Conservation (phyloP, 2,888 invertebrate genomes). For the Eilema depressum region DNA sequence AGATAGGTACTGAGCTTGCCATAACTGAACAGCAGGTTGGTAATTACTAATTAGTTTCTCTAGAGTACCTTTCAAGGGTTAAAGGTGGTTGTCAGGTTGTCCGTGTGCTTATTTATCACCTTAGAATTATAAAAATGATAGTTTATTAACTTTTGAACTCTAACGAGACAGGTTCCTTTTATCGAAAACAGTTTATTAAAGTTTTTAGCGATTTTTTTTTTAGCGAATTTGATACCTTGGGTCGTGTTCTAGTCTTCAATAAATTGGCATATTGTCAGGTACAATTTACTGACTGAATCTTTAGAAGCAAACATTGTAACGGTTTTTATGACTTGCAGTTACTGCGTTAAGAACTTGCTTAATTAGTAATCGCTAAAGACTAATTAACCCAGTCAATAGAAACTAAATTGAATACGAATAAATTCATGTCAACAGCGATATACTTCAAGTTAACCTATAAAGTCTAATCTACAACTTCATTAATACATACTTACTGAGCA, state of each 20-base stretch:
- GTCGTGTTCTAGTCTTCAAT: background rate
- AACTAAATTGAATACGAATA: background rate
- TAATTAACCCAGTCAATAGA: background rate
- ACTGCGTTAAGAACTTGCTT: background rate
- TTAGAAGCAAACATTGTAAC: background rate
- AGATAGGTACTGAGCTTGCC: too few relatives aligned
- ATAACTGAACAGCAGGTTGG: too few relatives aligned
- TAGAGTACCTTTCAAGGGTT: background rate
- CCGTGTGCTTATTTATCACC: background rate
- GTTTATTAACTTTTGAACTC: background rate
- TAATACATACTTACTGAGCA: constrained; percentile 1
- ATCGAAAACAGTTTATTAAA: background rate
- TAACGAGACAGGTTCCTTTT: background rate
- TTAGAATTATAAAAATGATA: background rate
- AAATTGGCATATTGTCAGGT: background rate
- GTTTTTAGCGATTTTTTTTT: too few relatives aligned
- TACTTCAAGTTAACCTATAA: background rate
- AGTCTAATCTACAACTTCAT: background rate
- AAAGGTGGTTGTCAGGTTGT: background rate
- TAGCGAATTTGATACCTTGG: background rate
- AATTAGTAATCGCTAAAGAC: background rate
- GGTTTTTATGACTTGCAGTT: background rate
- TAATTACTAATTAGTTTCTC: background rate
- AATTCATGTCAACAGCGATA: background rate
- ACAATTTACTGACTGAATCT: background rate